Percentiles rank a stretch among this genome's conserved stretches.
These are phyloP conservation scores for Murina feae DNA, from an alignment of 2,113 vertebrate species.

Conservation along the genomic window DNA sequence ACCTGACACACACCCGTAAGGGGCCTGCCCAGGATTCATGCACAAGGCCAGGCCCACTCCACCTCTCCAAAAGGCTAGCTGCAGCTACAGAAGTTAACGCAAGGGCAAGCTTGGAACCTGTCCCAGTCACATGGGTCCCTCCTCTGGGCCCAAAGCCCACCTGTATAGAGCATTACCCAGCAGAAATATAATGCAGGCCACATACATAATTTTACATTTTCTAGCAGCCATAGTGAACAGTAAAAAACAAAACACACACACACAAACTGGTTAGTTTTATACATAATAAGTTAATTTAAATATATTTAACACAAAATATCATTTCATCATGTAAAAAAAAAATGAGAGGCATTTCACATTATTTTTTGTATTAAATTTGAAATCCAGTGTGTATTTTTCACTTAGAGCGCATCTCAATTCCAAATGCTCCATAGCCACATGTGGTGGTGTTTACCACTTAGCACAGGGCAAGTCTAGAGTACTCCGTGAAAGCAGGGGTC, in stretches of 20 bases:
- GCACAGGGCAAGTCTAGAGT: background rate
- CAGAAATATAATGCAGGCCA: background rate
- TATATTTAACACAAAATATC: background rate
- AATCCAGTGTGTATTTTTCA: background rate
- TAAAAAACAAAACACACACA: slow-evolving; percentile 26
- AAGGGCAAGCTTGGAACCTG: background rate
- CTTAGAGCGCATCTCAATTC: background rate
- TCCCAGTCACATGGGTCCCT: background rate
- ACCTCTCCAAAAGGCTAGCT: background rate
- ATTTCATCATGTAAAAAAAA: background rate
- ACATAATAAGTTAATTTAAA: background rate
- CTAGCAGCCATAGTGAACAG: background rate
- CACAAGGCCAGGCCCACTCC: background rate
- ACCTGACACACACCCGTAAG: background rate
- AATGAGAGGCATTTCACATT: background rate
- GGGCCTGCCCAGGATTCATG: background rate
- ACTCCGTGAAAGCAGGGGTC: background rate
- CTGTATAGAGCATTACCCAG: background rate
- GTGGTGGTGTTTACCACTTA: background rate
- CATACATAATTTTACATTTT: background rate
- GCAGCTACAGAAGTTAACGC: background rate
- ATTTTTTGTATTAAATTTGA: background rate
- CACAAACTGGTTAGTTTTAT: background rate
- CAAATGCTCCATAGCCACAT: background rate
- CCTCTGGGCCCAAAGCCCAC: background rate